Evolutionary conservation across 64 coral and sea anemone genomes (phyloP).

Genomic region (Trachythela sp.): DNA sequence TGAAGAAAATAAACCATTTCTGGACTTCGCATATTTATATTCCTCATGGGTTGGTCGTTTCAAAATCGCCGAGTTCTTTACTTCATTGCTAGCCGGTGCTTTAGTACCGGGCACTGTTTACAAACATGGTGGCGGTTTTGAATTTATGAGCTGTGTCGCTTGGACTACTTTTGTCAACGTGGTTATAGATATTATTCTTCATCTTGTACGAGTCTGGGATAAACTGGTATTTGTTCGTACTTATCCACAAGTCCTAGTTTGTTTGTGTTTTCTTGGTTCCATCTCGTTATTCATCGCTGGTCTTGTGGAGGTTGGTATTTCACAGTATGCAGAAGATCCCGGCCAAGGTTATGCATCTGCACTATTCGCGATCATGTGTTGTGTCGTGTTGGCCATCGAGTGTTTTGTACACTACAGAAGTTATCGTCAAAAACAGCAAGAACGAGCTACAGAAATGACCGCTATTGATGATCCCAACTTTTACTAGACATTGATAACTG

Average conservation of each 20-base stretch:
- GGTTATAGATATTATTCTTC: background rate
- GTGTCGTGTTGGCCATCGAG: background rate
- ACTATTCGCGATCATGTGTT: background rate
- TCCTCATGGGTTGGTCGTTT: background rate
- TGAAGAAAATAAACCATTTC: background rate
- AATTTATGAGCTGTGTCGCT: background rate
- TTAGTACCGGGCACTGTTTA: background rate
- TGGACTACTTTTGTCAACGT: background rate
- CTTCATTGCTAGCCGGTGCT: background rate
- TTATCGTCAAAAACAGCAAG: background rate
- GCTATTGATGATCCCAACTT: background rate
- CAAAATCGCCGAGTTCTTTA: background rate
- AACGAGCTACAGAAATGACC: background rate
- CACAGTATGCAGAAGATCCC: background rate
- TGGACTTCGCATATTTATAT: background rate
- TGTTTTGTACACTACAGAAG: background rate
- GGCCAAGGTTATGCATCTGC: background rate
- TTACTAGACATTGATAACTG: background rate
- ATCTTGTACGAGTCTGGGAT: background rate
- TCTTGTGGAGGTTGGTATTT: background rate
- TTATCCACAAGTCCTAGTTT: background rate
- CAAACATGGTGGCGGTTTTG: background rate
- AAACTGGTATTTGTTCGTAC: background rate
- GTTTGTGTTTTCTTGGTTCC: background rate
- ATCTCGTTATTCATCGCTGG: background rate